These are phyloP conservation scores for Drosophila mercatorum DNA, from an alignment of 2,888 invertebrate species.

Conservation along the genomic window DNA sequence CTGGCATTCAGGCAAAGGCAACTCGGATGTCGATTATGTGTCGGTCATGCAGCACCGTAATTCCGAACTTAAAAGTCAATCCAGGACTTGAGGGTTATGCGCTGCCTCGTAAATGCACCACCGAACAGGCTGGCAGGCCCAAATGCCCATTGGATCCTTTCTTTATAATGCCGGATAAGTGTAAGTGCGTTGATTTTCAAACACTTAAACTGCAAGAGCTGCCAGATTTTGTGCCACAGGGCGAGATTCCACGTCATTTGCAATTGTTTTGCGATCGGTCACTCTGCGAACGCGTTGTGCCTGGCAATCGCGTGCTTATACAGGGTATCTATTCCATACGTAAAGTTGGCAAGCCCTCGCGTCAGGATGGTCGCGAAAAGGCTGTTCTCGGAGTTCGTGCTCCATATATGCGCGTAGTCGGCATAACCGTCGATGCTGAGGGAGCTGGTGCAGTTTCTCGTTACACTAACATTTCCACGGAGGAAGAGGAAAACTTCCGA, in stretches of 20 bases:
- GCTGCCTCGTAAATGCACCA: constrained; percentile 96
- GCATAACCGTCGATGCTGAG: constrained; percentile 94
- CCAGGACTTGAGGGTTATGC: constrained; percentile 98
- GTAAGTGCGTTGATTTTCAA: constrained; percentile 99
- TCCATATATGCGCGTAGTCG: constrained; percentile 97
- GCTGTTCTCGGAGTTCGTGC: constrained; percentile 95
- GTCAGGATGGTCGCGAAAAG: constrained; percentile 90
- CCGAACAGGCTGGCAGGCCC: constrained; percentile 96
- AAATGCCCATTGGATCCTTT: constrained; percentile 99
- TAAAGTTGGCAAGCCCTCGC: constrained; percentile 89
- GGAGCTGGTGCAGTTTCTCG: constrained; percentile 88
- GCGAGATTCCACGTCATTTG: constrained; percentile 98
- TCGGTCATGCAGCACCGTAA: constrained; percentile 94
- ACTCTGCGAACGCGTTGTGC: constrained; percentile 97
- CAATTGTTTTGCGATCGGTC: constrained; percentile 96
- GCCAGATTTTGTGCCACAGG: constrained; percentile 95
- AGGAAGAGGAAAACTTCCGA: constrained; percentile 88
- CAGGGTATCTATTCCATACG: constrained; percentile 98
- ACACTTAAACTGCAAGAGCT: constrained; percentile 98
- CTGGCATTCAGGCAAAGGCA: constrained; percentile 97
- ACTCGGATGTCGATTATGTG: constrained; percentile 98
- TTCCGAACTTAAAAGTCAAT: constrained; percentile 95
- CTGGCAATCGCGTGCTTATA: constrained; percentile 96
- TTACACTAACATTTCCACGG: constrained; percentile 86
- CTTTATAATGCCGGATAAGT: constrained; percentile 99